phyloP scores from a whole-genome alignment of 2,888 invertebrate genomes.

The Cylloceria caligata region DNA sequence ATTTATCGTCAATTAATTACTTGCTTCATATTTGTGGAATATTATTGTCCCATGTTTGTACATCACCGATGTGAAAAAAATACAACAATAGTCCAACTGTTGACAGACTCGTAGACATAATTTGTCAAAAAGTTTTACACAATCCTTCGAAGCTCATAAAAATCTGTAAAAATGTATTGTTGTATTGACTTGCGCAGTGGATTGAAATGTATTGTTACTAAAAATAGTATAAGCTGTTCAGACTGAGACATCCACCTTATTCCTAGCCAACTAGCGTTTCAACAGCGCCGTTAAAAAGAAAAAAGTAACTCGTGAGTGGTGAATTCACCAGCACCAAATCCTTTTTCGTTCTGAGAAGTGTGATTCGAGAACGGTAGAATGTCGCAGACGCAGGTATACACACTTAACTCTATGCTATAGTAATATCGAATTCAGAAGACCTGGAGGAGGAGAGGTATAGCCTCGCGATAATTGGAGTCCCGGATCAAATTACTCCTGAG shows the following conservation, averaged over 20 bases:
- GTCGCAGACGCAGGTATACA: constrained; percentile 50
- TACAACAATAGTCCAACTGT: neutral
- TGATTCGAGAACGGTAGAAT: constrained; percentile 41
- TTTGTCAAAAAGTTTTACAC: neutral
- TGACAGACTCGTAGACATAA: neutral
- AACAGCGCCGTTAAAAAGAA: constrained; percentile 16
- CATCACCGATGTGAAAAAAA: neutral
- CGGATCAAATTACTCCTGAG: constrained; percentile 65
- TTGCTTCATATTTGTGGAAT: too few relatives aligned
- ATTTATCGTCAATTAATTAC: too few relatives aligned
- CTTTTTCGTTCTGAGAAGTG: constrained; percentile 47
- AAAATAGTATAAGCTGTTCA: neutral
- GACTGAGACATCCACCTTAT: constrained; percentile 12
- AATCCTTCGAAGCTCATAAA: neutral
- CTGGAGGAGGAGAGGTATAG: constrained; percentile 48
- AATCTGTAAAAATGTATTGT: too few relatives aligned
- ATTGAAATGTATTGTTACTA: neutral
- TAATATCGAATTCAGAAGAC: constrained; percentile 51
- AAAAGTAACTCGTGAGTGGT: neutral
- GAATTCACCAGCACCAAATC: constrained; percentile 15
- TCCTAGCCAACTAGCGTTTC: constrained; percentile 14
- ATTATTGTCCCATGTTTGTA: neutral
- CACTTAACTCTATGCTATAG: constrained; percentile 12
- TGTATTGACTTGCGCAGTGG: neutral
- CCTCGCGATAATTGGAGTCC: constrained; percentile 67